Conservation (phyloP, 2,797 vertebrate species). For the Brachyrhaphis roseni region DNA sequence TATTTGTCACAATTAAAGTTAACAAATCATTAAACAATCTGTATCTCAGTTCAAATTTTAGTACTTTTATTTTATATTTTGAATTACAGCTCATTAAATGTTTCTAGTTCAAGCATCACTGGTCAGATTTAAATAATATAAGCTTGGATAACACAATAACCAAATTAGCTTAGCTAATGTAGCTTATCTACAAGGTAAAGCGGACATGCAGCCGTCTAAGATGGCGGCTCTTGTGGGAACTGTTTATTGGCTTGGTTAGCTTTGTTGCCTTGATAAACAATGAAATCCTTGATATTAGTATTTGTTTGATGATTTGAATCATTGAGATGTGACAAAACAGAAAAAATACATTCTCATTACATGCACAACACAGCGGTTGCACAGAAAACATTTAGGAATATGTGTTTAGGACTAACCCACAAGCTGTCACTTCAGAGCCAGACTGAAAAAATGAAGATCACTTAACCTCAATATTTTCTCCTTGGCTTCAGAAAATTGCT, state of each 20-base stretch:
- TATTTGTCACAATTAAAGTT: too few species aligned
- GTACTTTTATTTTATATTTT: too few species aligned
- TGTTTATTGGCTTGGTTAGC: not conserved
- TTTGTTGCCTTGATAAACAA: not conserved
- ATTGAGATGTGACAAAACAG: not conserved
- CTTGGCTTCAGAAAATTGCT: conserved; percentile 67
- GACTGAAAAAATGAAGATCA: conserved; percentile 58
- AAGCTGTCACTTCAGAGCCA: conserved; percentile 39
- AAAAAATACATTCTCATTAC: not conserved
- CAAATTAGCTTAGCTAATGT: too few species aligned
- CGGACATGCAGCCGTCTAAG: too few species aligned
- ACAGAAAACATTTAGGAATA: conserved; percentile 26
- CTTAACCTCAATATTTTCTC: conserved; percentile 73
- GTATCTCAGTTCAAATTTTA: too few species aligned
- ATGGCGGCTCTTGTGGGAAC: too few species aligned
- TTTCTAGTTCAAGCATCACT: too few species aligned
- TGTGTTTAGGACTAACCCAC: conserved; percentile 50
- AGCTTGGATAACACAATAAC: too few species aligned
- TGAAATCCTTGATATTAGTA: not conserved
- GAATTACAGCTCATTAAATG: too few species aligned
- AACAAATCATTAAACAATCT: too few species aligned
- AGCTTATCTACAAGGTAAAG: too few species aligned
- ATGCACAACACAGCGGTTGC: conserved; percentile 18
- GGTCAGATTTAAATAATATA: too few species aligned
- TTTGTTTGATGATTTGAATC: not conserved